Conservation (phyloP, 2,888 invertebrate species). For the Prenolepis imparis region DNA sequence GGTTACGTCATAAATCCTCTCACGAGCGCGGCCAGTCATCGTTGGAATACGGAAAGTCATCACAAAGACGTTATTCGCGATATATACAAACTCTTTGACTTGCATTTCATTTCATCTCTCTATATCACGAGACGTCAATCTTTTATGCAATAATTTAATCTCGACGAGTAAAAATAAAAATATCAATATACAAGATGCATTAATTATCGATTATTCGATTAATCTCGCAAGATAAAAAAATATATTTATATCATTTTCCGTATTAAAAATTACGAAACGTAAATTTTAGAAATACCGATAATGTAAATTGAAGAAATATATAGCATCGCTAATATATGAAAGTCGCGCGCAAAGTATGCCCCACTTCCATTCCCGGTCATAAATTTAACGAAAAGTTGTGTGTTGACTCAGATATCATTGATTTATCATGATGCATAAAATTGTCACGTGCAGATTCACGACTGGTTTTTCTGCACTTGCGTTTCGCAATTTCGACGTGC, state of each 20-base stretch:
- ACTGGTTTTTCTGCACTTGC: not conserved
- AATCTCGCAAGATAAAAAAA: not conserved
- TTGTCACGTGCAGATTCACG: constrained; percentile 16
- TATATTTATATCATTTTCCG: not conserved
- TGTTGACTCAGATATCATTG: constrained; percentile 30
- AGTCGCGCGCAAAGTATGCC: not conserved
- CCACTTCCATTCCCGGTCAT: not conserved
- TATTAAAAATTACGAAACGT: not conserved
- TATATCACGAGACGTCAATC: not conserved
- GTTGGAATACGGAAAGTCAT: not conserved
- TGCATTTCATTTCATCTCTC: not conserved
- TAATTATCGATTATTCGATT: not conserved
- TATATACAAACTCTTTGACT: not conserved
- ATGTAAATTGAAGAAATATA: not conserved
- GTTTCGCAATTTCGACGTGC: constrained; percentile 1
- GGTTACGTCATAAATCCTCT: constrained; percentile 63
- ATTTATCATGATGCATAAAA: constrained; percentile 35
- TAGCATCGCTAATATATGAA: not conserved
- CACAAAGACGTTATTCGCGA: not conserved
- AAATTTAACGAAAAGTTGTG: constrained; percentile 4
- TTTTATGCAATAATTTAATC: not conserved
- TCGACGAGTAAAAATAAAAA: not conserved
- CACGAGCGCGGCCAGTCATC: constrained; percentile 47
- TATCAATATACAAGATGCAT: not conserved
- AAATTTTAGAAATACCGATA: constrained; percentile 12